Evolutionary conservation across 64 coral and sea anemone species (phyloP).

Genomic region (Montipora capricornis): DNA sequence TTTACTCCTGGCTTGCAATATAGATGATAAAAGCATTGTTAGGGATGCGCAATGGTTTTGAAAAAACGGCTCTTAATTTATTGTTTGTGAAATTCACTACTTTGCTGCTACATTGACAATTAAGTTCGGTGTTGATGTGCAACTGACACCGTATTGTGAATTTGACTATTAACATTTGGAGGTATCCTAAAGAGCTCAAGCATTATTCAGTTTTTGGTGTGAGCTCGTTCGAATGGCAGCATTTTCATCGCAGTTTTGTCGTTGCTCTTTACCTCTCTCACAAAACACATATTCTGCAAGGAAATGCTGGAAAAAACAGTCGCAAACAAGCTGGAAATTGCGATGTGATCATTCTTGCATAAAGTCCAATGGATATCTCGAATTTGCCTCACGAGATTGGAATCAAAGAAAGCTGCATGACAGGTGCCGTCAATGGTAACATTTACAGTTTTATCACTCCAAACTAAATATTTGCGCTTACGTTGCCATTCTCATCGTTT

Average conservation of each 20-base stretch:
- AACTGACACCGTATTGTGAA: too few relatives aligned
- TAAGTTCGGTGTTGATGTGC: too few relatives aligned
- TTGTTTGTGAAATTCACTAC: too few relatives aligned
- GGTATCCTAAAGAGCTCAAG: too few relatives aligned
- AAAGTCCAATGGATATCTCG: background rate
- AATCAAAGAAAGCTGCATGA: background rate
- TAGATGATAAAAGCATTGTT: too few relatives aligned
- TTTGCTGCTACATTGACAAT: too few relatives aligned
- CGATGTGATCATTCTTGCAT: background rate
- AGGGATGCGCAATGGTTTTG: too few relatives aligned
- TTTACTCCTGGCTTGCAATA: too few relatives aligned
- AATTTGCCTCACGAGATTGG: background rate
- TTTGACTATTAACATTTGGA: too few relatives aligned
- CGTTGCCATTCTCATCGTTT: background rate
- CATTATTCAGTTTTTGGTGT: background rate
- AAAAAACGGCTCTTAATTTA: too few relatives aligned
- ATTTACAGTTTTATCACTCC: background rate
- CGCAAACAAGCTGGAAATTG: background rate
- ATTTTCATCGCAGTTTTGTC: background rate
- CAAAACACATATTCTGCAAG: background rate
- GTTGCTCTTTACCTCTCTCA: background rate
- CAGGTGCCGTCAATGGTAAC: conserved; percentile 6
- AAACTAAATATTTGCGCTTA: background rate
- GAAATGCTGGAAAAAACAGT: background rate
- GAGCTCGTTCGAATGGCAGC: background rate